A percentile compares a stretch with the other conserved stretches of the same genome.
phyloP scores from a whole-genome alignment of 2,113 vertebrate species.

The Daboia siamensis region DNA sequence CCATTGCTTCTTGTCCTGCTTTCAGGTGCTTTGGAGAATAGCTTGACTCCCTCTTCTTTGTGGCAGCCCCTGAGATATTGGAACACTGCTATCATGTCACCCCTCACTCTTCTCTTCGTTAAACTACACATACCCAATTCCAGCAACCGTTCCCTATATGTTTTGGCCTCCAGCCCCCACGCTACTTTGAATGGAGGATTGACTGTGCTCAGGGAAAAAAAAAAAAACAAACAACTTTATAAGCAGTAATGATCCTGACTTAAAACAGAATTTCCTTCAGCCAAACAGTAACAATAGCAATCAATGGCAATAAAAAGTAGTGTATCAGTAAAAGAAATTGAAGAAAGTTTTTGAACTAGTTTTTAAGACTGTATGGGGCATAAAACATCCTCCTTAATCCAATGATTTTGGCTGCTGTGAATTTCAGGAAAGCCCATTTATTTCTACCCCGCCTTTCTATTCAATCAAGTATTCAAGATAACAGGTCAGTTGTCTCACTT shows the following conservation, averaged over 20 bases:
- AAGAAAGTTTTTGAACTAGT: background rate
- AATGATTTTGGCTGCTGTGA: slow-evolving; percentile 13
- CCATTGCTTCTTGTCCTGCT: no score
- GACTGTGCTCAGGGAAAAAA: background rate
- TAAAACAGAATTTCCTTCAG: slow-evolving; percentile 10
- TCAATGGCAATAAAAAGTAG: slow-evolving; percentile 6
- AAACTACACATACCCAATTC: no score
- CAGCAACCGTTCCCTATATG: no score
- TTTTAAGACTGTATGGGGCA: slow-evolving; percentile 1
- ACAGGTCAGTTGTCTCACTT: background rate
- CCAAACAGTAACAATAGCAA: background rate
- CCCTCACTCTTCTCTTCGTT: no score
- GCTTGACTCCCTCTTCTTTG: no score
- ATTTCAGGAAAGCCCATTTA: background rate
- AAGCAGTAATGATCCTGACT: slow-evolving; percentile 21
- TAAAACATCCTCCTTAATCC: slow-evolving; percentile 15
- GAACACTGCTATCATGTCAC: no score
- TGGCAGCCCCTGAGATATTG: no score
- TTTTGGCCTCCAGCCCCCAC: no score
- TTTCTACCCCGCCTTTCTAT: background rate
- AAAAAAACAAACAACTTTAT: slow-evolving; percentile 12
- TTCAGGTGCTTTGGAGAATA: no score
- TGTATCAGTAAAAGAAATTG: slow-evolving; percentile 20
- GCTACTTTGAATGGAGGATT: slow-evolving; percentile 18
- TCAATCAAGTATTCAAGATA: background rate